A percentile compares a stretch with the other conserved stretches of the same genome.
These are phyloP conservation scores for Alligator sinensis DNA, from an alignment of 2,113 vertebrate genomes.

Conservation along the genomic window DNA sequence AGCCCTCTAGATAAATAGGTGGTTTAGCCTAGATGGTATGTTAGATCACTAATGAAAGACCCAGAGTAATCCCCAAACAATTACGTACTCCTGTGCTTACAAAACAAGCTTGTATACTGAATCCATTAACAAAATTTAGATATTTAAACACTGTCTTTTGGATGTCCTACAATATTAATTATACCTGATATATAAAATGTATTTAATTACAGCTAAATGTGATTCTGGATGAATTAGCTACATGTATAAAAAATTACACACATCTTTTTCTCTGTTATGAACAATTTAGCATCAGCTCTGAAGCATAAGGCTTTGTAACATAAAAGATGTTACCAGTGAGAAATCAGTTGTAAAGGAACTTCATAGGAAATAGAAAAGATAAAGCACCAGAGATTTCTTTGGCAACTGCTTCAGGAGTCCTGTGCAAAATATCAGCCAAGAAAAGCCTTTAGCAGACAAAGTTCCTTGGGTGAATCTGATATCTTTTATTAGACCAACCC, in stretches of 20 bases:
- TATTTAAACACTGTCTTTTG: constrained; percentile 14
- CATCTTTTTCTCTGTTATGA: neutral
- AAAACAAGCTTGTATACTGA: neutral
- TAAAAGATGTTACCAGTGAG: neutral
- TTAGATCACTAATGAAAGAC: constrained; percentile 1
- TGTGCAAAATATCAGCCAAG: neutral
- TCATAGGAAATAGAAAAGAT: neutral
- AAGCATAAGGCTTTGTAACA: neutral
- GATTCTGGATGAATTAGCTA: constrained; percentile 28
- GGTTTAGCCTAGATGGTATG: neutral
- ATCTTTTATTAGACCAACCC: too few species aligned
- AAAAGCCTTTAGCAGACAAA: too few species aligned
- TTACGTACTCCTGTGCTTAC: neutral
- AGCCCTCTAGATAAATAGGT: constrained; percentile 15
- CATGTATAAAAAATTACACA: neutral
- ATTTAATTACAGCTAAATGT: constrained; percentile 11
- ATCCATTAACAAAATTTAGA: constrained; percentile 15
- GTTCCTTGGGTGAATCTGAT: too few species aligned
- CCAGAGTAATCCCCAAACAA: neutral
- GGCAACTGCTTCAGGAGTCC: rapidly evolving
- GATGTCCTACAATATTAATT: constrained; percentile 37
- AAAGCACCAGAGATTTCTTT: neutral
- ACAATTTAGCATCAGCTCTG: neutral
- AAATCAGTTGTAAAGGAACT: neutral
- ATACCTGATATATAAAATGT: neutral